Percentiles rank a stretch among this genome's conserved stretches.
Conservation (phyloP, 2,113 vertebrate genomes). For the Riparia riparia region DNA sequence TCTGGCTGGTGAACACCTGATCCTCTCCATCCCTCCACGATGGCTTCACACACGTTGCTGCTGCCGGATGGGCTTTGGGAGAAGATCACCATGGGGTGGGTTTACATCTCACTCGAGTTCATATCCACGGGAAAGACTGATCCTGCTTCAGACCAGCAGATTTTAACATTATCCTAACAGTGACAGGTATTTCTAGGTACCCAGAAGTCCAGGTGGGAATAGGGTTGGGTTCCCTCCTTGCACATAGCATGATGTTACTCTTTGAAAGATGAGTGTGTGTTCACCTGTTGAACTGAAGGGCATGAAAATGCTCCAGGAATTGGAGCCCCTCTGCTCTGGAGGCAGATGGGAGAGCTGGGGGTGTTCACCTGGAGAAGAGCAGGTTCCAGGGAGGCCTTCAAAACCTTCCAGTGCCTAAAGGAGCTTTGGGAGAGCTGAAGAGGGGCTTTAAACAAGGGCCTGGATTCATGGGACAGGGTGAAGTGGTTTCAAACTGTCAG, state of each 20-base stretch:
- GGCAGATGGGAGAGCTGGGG: not conserved
- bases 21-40: not conserved
- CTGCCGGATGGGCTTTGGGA: not conserved
- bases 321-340: not conserved
- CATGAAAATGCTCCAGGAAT: fast-evolving
- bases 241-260: fast-evolving
- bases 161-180: not conserved
- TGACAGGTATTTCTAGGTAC: not conserved
- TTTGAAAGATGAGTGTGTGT: not conserved
- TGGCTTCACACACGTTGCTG: not conserved
- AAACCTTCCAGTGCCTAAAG: not conserved
- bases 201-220: not conserved
- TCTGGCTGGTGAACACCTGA: not conserved
- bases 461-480: not conserved
- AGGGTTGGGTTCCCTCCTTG: not conserved
- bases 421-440: not conserved
- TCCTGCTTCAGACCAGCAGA: not conserved
- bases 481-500: not conserved
- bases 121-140: not conserved
- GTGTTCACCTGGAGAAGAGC: not conserved
- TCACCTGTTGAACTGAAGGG: not conserved
- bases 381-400: not conserved
- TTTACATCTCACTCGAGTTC: not conserved
- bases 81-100: not conserved
- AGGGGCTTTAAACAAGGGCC: fast-evolving